Conservation (phyloP, 1,140 invertebrate species). For the Camponotus floridanus region DNA sequence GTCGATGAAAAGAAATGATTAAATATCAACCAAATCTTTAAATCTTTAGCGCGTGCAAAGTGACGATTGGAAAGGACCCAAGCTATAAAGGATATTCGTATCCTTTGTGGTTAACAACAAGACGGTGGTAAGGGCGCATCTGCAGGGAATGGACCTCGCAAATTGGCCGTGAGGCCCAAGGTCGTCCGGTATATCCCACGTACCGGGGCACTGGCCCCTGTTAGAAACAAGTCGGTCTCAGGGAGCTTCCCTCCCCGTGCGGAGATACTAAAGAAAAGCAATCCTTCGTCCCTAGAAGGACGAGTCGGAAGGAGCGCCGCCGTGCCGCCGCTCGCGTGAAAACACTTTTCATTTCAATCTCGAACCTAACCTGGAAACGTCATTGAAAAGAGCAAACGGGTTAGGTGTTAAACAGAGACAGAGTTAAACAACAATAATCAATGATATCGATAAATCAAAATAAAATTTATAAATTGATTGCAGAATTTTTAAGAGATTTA, state of each 20-base stretch:
- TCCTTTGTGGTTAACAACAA: conserved; percentile 74
- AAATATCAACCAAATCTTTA: conserved; percentile 24
- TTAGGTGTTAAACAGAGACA: too few relatives aligned
- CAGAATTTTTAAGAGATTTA: not conserved
- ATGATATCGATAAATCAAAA: not conserved
- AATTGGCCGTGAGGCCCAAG: conserved; percentile 86
- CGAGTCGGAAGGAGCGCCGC: conserved; percentile 32
- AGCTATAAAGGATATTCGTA: conserved; percentile 27
- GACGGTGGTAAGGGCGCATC: conserved; percentile 77
- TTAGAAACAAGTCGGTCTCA: conserved; percentile 73
- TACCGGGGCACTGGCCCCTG: conserved; percentile 84
- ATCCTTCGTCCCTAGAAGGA: conserved; percentile 69
- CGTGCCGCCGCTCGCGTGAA: not conserved
- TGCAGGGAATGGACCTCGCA: conserved; percentile 80
- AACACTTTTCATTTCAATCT: conserved; percentile 18
- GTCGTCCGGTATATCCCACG: conserved; percentile 84
- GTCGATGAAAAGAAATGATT: not conserved
- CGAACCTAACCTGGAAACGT: not conserved
- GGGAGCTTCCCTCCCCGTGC: conserved; percentile 71
- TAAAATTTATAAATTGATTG: not conserved
- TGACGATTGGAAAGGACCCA: conserved; percentile 27
- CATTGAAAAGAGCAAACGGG: not conserved
- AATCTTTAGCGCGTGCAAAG: conserved; percentile 41
- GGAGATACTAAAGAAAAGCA: conserved; percentile 67
- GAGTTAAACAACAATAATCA: too few relatives aligned